phyloP scores from a whole-genome alignment of 2,888 invertebrate species.

The Dynastes maya region DNA sequence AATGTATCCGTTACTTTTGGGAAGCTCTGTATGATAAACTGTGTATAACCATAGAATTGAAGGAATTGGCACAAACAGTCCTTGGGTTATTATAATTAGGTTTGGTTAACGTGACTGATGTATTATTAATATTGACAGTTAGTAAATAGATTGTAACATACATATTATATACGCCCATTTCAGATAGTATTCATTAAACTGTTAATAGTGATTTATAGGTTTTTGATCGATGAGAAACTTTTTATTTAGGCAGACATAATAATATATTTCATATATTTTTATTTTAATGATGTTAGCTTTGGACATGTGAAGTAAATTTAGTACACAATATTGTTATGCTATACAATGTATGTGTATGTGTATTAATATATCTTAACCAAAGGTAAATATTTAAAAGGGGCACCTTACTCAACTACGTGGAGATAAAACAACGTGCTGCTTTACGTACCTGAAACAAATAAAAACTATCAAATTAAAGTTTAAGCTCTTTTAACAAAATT shows the following conservation, averaged over 20 bases:
- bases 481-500: no score
- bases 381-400: no score
- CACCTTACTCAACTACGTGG: neutral
- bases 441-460: slow-evolving; percentile 1
- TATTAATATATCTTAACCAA: no score
- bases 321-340: no score
- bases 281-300: no score
- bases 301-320: no score
- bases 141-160: neutral
- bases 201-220: slow-evolving; percentile 32
- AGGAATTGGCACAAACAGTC: neutral
- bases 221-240: neutral
- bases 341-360: no score
- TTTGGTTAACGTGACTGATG: neutral
- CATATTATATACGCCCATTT: neutral
- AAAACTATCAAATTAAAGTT: neutral
- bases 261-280: no score
- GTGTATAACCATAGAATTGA: neutral
- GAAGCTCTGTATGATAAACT: no score
- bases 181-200: neutral
- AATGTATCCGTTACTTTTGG: no score
- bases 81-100: slow-evolving; percentile 5
- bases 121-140: slow-evolving; percentile 22
- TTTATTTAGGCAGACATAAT: neutral
- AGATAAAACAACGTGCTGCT: neutral